Conservation (phyloP, 2,888 invertebrate species). For the Physocephala rufipes region DNA sequence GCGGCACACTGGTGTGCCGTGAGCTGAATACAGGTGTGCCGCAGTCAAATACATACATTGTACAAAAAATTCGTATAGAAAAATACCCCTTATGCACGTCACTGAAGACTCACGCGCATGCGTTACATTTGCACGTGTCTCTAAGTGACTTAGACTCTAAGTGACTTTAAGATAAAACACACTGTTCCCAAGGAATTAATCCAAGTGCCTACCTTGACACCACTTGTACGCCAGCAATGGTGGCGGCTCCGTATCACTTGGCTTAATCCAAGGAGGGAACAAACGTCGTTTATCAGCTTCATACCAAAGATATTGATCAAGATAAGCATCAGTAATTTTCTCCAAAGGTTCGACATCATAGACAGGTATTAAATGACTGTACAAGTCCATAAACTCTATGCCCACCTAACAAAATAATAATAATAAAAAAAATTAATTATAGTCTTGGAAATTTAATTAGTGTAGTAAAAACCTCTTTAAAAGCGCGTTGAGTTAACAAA, state of each 20-base stretch:
- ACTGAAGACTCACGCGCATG: no score
- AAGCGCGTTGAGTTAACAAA: conserved; percentile 95
- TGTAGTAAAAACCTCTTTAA: conserved; percentile 80
- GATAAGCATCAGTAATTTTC: conserved; percentile 99
- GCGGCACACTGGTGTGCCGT: no score
- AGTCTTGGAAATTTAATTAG: background rate
- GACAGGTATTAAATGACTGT: conserved; percentile 98
- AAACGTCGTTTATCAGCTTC: conserved; percentile 97
- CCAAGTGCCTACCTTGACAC: conserved; percentile 84
- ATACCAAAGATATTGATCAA: conserved; percentile 99
- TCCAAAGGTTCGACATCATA: conserved; percentile 99
- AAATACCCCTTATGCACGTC: no score
- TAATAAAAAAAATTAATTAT: background rate
- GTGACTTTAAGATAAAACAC: background rate
- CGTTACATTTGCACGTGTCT: no score
- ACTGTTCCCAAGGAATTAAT: background rate
- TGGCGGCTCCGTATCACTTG: conserved; percentile 97
- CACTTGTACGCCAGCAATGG: conserved; percentile 94
- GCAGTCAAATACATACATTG: no score
- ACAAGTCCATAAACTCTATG: conserved; percentile 99
- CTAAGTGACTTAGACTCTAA: no score
- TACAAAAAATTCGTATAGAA: no score
- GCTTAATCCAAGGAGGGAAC: conserved; percentile 99
- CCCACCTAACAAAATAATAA: conserved; percentile 74
- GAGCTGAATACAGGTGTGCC: no score